Evolutionary conservation across 2,888 invertebrate genomes (phyloP).

Genomic region (Erebia ligea): DNA sequence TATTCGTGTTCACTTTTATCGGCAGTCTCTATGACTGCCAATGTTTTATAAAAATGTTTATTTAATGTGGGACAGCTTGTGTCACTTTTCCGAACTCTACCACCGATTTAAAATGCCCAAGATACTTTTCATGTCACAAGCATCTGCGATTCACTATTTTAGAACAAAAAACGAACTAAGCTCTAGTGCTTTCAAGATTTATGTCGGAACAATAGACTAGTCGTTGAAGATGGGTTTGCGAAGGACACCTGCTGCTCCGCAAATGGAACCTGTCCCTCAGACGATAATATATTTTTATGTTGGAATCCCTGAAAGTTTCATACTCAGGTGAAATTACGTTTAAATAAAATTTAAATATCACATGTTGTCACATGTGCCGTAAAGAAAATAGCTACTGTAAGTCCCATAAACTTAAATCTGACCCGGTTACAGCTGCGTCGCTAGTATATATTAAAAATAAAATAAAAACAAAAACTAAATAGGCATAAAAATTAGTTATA

Average conservation of each 20-base stretch:
- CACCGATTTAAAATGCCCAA: background rate
- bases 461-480: too few relatives aligned
- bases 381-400: background rate
- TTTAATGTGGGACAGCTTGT: too few relatives aligned
- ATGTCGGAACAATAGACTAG: conserved; percentile 70
- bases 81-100: too few relatives aligned
- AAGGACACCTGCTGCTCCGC: conserved; percentile 65
- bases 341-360: conserved; percentile 5
- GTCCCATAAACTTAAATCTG: background rate
- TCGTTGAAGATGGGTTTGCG: conserved; percentile 73
- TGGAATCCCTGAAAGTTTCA: conserved; percentile 11
- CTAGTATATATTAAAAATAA: too few relatives aligned
- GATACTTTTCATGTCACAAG: background rate
- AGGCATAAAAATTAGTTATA: too few relatives aligned
- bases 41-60: too few relatives aligned
- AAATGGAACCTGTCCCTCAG: conserved; percentile 38
- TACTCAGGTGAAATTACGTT: conserved; percentile 9
- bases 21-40: too few relatives aligned
- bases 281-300: conserved; percentile 30
- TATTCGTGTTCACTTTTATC: too few relatives aligned
- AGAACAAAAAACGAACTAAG: conserved; percentile 59
- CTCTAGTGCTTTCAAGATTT: conserved; percentile 63
- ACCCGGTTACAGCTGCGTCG: too few relatives aligned
- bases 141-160: background rate
- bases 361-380: background rate